Base-by-base conservation (phyloP, 53 echinoderm and acorn worm species). In the Glandiceps talaboti region DNA sequence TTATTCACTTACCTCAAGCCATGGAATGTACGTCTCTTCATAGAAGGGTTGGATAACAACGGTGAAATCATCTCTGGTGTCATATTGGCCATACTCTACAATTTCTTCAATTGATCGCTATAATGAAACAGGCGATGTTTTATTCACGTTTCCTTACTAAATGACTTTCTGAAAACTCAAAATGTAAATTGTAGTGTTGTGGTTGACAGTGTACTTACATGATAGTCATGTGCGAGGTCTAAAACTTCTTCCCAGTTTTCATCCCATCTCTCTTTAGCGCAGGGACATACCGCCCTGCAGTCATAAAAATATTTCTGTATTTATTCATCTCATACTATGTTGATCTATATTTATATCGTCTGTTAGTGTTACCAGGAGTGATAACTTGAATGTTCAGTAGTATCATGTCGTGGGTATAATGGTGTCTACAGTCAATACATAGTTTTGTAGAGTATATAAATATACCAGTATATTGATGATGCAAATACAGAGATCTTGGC, bases 11-110 rank as follows among this genome's bases (percentile, higher is more conserved):
- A 91, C 91, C 85, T 83, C 80, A 27, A 83, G 75, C 75, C 77
- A 45, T 30, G 89, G 89, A 27, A 92, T 33, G 29, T 80, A 27
- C 27, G 89, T 87, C 73, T 92, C 87, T 30, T 90, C 82, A 30
- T 85, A 84, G 29, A 92, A 87, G 0, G 92, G 87, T 75, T 92
- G 92, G 31, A 87, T 82, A 28, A 84, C 92, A 27, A 87, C 92
- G 26, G 92, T 79, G 80, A 92, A 92, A 79, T 92, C 92, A 1
- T 89, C 89, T 75, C 89, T 76, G 73, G 33, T 74, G 78, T 92
- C 90, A 77, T 85, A 90, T 73, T 90, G 86, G 6, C 85, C 85
- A 29, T 77, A 81, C 25, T 85, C 81, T 27, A 92, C 82, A 75
- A 83, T 90, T 0, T 82, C 81, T 32, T 89, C 82, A 28, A 91